Base-by-base conservation (phyloP, 2,113 vertebrate species). In the Scatophagus argus region DNA sequence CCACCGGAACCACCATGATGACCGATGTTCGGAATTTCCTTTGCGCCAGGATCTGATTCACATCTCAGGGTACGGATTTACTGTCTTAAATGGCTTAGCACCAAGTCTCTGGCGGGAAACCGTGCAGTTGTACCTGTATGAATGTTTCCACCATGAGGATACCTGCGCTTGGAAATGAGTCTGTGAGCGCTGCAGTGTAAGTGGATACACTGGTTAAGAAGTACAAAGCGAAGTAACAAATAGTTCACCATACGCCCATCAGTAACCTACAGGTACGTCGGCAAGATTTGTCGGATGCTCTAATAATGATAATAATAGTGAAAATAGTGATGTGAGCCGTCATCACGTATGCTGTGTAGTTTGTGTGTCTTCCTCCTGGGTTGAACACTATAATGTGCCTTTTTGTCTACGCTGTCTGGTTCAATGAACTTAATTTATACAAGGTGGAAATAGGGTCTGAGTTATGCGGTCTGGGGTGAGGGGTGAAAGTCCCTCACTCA, bases 51-150 rank as follows among this genome's bases (percentile, higher is more conserved):
- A 62, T 52, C 39, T 83, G 39, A 60, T 11, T 51, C 61, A 14
- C 64, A 34, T 6, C 34, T 59, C 29, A 27, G 21, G n/a, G 5
- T 38, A 7, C 36, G 71, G 71, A 59, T 79, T 72, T 41, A 27
- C 25, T 62, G 31, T 54, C 11, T 52, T 69, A 5, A 51, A 74
- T 76, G 86, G 54, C 31, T 79, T 59, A 44, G 19, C n/a, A 29
- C 9, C 46, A 38, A 8, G 61, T 70, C 12, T 67, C 11, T 44
- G 70, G 69, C 54, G 70, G 54, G 39, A 65, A 76, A 49, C 4
- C 25, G 39, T 52, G 43, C 36, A 34, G 34, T 34, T 69, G 41
- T 72, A 84, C 83, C 72, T 77, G 87, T 88, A 87, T 71, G 71
- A n/a, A 71, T 29, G 61, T 52, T 52, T 44, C 67, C 17, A 71